Evolutionary conservation across 2,888 invertebrate species (phyloP), one percentile per base, ranked within the genome.

Genomic region (Oscheius sp.): DNA sequence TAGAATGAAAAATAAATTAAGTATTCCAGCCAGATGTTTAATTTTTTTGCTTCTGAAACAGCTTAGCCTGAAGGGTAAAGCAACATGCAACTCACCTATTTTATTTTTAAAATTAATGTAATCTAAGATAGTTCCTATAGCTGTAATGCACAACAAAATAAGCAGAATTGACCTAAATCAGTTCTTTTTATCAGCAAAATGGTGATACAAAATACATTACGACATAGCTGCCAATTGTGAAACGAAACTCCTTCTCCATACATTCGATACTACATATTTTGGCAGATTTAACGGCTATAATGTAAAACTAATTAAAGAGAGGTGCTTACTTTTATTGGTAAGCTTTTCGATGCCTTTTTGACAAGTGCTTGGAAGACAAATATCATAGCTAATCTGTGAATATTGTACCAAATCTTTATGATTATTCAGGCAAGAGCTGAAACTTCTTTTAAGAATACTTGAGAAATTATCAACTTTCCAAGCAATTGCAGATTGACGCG

Each of bases 201-300:
- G 17, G n/a, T n/a, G 15, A 27, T 27, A 4, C 27, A 20, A 1
- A 25, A 29, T 15, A 63, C 63, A 63, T 29, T 5, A 34, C 33
- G n/a, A 63, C 33, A n/a, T 63, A 63, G 29, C 63, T 63, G 46
- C 63, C 63, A n/a, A 33, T 20, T 15, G 63, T 46, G 17, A 63
- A n/a, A 46, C 63, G 63, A 2, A 31, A 29, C 29, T 63, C 63
- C 6, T 63, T 48, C 46, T 63, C 63, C 63, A 63, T 63, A 46
- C 63, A 63, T 17, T 48, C 17, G 12, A 63, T 48, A 23, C 29
- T 45, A 29, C 63, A 63, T 2, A 63, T 48, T 63, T 29, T 31
- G 27, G 63, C 46, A 12, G 46, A 63, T 45, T 45, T 45, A n/a
- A 63, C 37, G 15, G 48, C 65, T 65, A n/a, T 50, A 65, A 50